Percentiles rank a stretch among this genome's conserved stretches.
phyloP scores from a whole-genome alignment of 2,113 vertebrate species.

The Tetraodon nigroviridis region DNA sequence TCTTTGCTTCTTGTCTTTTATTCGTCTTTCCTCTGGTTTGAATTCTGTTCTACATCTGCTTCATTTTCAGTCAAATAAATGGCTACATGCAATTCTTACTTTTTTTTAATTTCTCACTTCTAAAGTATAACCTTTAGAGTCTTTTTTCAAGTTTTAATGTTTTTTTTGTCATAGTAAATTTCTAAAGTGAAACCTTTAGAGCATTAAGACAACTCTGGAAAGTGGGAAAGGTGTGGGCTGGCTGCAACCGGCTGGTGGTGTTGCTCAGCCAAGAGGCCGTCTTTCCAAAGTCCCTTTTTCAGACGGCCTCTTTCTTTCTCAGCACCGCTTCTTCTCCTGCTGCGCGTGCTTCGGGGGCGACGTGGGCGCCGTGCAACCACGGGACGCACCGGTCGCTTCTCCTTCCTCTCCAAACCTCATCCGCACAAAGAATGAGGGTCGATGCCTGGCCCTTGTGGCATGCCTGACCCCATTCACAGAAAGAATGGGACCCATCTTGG shows the following conservation, averaged over 20 bases:
- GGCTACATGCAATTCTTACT: too few species aligned
- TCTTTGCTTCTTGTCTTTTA: too few species aligned
- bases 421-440: conserved; percentile 82
- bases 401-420: conserved; percentile 81
- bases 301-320: conserved; percentile 67
- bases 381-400: conserved; percentile 65
- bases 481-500: conserved; percentile 76
- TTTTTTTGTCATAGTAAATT: conserved; percentile 47
- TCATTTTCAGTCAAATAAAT: too few species aligned
- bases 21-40: too few species aligned
- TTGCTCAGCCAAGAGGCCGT: conserved; percentile 63
- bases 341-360: conserved; percentile 71
- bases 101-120: conserved; percentile 10
- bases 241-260: conserved; percentile 57
- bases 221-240: conserved; percentile 65
- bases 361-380: conserved; percentile 53
- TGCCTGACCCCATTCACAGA: conserved; percentile 75
- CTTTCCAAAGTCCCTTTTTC: conserved; percentile 66
- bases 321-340: conserved; percentile 77
- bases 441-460: conserved; percentile 70
- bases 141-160: conserved; percentile 16
- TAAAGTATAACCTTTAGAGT: conserved; percentile 52
- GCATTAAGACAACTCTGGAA: conserved; percentile 71
- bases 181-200: conserved; percentile 79
- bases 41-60: too few species aligned